Conservation (phyloP, 2,113 vertebrate species). For the Phasianus colchicus region DNA sequence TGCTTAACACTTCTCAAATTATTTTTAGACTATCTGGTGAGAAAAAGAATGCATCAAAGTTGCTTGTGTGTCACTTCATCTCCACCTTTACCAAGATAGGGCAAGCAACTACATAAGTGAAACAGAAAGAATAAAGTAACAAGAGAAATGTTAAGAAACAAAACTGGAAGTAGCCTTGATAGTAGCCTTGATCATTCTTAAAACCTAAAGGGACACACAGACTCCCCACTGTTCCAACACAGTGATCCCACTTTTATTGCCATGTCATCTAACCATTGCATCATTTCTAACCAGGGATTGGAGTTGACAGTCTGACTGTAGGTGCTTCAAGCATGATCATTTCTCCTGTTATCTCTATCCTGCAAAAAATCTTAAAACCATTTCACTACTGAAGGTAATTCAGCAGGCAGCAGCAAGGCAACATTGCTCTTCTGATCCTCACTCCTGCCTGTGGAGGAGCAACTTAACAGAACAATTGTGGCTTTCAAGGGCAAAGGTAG, state of each 20-base stretch:
- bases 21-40: neutral
- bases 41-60: neutral
- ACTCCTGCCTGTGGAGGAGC: neutral
- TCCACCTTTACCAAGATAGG: neutral
- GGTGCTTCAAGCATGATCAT: rapidly evolving
- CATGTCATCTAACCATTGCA: neutral
- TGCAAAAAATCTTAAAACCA: neutral
- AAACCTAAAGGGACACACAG: neutral
- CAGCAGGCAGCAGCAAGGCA: neutral
- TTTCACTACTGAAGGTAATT: neutral
- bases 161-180: neutral
- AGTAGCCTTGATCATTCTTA: neutral
- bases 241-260: neutral
- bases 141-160: neutral
- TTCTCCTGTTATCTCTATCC: neutral
- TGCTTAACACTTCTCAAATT: conserved; percentile 1
- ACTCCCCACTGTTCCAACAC: neutral
- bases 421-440: neutral
- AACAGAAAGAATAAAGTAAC: neutral
- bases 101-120: neutral
- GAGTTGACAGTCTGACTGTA: neutral
- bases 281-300: neutral
- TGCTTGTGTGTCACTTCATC: neutral
- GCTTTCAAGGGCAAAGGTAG: neutral
- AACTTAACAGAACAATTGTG: neutral